Evolutionary conservation across 1,140 invertebrate species (phyloP), one percentile per base, ranked within the genome.

Genomic region (Aphelenchoides avenae): DNA sequence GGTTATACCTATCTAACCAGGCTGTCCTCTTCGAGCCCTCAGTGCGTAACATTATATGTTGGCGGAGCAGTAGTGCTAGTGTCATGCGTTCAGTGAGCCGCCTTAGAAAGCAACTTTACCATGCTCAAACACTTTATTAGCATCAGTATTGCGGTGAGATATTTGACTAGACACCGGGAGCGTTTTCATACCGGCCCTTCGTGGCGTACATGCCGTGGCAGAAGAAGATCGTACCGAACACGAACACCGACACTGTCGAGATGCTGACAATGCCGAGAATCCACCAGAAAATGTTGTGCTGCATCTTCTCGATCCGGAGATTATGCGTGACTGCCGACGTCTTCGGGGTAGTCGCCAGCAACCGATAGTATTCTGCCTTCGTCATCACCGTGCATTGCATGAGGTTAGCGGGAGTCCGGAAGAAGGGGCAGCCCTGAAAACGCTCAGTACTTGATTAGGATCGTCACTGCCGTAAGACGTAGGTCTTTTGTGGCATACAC

Each of bases 361-460:
- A 26, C 5, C 52, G 43, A 29, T 62, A 34, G 55, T 61, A 71
- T n/a, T 74, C 60, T 13, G 44, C 48, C 13, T 66, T 44, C 3
- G 71, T 71, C 11, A 67, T 62, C 27, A 66, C 52, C 2, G 48
- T 39, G 31, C 69, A 71, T 5, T 39, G 33, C 20, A 56, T 34
- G 30, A 59, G 56, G 39, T 71, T 71, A 7, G 72, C 64, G 3
- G 61, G 53, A 11, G 69, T 71, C 11, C 69, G 47, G 33, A 72
- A 76, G 52, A 73, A 72, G 6, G 70, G 70, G 34, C 68, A 70
- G 9, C 53, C 41, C 48, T 61, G 57, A 68, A 34, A 13, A 64
- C 44, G 18, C 5, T 29, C 18, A 7, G 4, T 2, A 34, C 3
- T 61, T 9, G 18, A 52, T 53, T 59, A 18, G 24, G 30, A 5